Evolutionary conservation across 2,113 vertebrate genomes (phyloP).

Genomic region (Lamprologus speciosus): DNA sequence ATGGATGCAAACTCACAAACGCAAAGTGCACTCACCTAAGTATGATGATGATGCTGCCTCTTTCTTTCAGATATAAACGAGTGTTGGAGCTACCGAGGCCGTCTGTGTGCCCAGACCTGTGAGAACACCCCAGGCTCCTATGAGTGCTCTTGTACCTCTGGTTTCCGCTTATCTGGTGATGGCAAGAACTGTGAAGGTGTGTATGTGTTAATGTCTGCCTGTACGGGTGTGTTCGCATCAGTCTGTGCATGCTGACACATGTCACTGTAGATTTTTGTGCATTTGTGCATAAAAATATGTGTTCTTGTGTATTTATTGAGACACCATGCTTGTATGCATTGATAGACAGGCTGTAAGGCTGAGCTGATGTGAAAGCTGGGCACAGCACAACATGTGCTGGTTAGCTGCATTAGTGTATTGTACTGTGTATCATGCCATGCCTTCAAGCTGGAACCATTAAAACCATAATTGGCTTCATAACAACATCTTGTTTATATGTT

Average conservation of each 20-base stretch:
- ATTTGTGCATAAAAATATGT: constrained; percentile 22
- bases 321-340: neutral
- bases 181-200: constrained; percentile 92
- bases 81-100: constrained; percentile 87
- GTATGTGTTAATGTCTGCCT: constrained; percentile 19
- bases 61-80: constrained; percentile 83
- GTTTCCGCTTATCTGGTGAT: constrained; percentile 81
- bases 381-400: neutral
- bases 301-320: neutral
- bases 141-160: constrained; percentile 81
- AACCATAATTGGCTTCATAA: constrained; percentile 35
- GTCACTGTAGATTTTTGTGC: constrained; percentile 7
- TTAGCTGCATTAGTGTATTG: neutral
- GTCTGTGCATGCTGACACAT: constrained; percentile 24
- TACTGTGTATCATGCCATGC: neutral
- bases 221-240: constrained; percentile 13
- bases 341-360: neutral
- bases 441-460: constrained; percentile 16
- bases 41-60: constrained; percentile 19
- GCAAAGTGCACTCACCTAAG: neutral
- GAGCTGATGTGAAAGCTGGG: neutral
- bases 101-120: constrained; percentile 91
- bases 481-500: constrained; percentile 15
- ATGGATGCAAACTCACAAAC: neutral
- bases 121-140: constrained; percentile 93